A percentile compares a stretch with the other conserved stretches of the same genome.
These are phyloP conservation scores for Lophotriccus pileatus DNA, from an alignment of 2,797 vertebrate genomes.

Conservation along the genomic window DNA sequence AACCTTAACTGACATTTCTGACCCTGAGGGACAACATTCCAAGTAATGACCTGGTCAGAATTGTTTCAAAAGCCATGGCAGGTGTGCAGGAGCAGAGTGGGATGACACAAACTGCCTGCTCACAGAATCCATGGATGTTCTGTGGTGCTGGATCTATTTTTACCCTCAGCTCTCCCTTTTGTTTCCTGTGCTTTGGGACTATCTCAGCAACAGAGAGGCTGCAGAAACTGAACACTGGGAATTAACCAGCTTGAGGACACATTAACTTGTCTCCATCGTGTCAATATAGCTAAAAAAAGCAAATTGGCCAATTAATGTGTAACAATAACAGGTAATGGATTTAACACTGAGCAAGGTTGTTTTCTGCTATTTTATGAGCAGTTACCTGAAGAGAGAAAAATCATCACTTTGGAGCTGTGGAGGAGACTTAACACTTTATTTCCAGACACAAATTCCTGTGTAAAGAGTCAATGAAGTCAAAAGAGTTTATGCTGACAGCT, in stretches of 20 bases:
- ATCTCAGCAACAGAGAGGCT: not conserved
- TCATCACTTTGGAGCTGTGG: not conserved
- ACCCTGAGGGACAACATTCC: not conserved
- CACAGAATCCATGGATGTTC: not conserved
- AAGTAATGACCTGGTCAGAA: not conserved
- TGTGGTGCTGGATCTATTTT: not conserved
- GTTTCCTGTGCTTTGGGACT: not conserved
- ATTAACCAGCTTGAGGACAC: not conserved
- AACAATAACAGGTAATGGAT: conserved; percentile 41
- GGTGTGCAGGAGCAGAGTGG: rapidly evolving
- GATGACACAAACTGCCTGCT: not conserved
- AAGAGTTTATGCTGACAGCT: not conserved
- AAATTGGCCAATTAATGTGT: conserved; percentile 63
- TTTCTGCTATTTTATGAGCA: conserved; percentile 36
- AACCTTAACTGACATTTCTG: not conserved
- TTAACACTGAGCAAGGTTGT: conserved; percentile 43
- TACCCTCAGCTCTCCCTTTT: not conserved
- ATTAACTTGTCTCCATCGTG: conserved; percentile 49
- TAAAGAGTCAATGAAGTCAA: not conserved
- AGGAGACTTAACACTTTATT: not conserved
- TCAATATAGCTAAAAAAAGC: conserved; percentile 38
- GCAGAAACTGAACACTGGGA: not conserved
- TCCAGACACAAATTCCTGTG: not conserved
- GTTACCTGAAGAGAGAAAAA: conserved; percentile 22
- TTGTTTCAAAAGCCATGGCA: not conserved